These are phyloP conservation scores for Sylvilagus floridanus DNA, from an alignment of 2,797 vertebrate species.

Conservation along the genomic window DNA sequence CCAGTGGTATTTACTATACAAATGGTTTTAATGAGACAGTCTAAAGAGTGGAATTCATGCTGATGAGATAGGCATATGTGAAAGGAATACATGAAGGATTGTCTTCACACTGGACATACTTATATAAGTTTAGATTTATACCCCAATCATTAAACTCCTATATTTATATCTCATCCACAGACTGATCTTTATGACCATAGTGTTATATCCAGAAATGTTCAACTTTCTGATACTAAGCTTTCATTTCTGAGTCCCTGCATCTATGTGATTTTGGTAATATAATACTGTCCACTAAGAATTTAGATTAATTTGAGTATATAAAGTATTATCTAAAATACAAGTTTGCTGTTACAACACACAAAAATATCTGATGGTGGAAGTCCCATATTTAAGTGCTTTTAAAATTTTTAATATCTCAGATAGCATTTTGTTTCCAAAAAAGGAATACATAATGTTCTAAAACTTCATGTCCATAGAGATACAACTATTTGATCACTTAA, in stretches of 20 bases:
- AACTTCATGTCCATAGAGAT: background rate
- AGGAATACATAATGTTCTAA: background rate
- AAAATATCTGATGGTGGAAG: background rate
- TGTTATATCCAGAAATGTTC: background rate
- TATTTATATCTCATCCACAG: background rate
- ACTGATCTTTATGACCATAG: slow-evolving; percentile 11
- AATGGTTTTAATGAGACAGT: background rate
- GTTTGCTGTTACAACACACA: slow-evolving; percentile 54
- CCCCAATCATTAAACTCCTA: background rate
- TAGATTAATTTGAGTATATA: slow-evolving; percentile 34
- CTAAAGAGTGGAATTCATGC: background rate
- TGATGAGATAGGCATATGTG: background rate
- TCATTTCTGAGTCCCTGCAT: background rate
- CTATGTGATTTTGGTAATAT: slow-evolving; percentile 32
- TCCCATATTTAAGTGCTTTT: slow-evolving; percentile 37
- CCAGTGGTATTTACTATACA: background rate
- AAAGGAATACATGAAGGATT: background rate
- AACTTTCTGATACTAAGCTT: background rate
- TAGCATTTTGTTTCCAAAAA: slow-evolving; percentile 41
- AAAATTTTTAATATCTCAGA: slow-evolving; percentile 59
- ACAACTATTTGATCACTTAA: slow-evolving; percentile 40
- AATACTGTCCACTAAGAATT: slow-evolving; percentile 45
- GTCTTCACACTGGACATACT: background rate
- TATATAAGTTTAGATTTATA: background rate
- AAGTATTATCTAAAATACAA: slow-evolving; percentile 54